Evolutionary conservation across 1,140 invertebrate genomes (phyloP), one percentile per base, ranked within the genome.

Genomic region (Drosophila obscura): DNA sequence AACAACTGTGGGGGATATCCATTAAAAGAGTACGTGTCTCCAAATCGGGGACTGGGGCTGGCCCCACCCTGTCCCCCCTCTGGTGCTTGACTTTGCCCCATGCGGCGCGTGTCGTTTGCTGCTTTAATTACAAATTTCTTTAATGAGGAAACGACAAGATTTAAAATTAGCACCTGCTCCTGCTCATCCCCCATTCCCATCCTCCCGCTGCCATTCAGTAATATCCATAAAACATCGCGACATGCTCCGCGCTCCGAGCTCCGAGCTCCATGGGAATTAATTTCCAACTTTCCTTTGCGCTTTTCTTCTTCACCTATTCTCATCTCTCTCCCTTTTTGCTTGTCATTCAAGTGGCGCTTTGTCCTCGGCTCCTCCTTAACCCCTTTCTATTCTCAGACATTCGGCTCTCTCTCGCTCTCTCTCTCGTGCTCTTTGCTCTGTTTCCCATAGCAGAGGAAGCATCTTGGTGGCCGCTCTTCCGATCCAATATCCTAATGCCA

Each of bases 101-200:
- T 52, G 48, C 60, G 65, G 77, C 51, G 73, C 50, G 53, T 63
- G 59, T 73, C 73, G 64, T 79, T 73, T 71, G 64, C 79, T 67
- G 62, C 72, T 79, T 88, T 84, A 87, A 83, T 88, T 88, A 88
- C 79, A 88, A 88, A 88, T 88, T 88, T 80, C 84, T 88, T 77
- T 89, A 88, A 88, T 88, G 84, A 72, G 68, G 61, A 76, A 76
- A 77, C 84, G 67, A 88, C 83, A 80, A 83, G 84, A 80, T 83
- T 88, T 88, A 88, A 89, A 88, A 88, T 88, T 88, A 88, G 83
- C 83, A 89, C 83, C 84, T 88, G 79, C 77, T 76, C 62, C 62
- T 46, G 64, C 50, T 9, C 3, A 9, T 24, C 2, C 8, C 31
- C 31, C 31, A 31, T 43, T 8, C 6, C 9, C 43, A 15, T 39